Percentiles rank a stretch among this genome's conserved stretches.
These are phyloP conservation scores for Rhagium mordax DNA, from an alignment of 2,888 invertebrate species.

Conservation along the genomic window DNA sequence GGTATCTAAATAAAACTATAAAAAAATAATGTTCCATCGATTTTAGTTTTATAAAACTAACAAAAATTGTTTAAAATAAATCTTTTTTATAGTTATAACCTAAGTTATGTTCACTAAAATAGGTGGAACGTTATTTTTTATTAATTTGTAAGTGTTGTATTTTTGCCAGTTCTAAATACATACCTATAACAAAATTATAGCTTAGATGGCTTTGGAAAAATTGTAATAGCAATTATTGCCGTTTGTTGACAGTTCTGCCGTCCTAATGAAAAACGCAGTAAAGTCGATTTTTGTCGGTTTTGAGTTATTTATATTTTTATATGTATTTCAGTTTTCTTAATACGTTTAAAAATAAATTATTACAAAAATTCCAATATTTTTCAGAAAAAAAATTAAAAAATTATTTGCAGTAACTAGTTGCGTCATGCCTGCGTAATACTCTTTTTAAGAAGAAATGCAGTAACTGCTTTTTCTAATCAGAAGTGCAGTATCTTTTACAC, in stretches of 20 bases:
- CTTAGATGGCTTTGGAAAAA: too few relatives aligned
- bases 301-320: slow-evolving; percentile 10
- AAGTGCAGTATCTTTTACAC: slow-evolving; percentile 4
- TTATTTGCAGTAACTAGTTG: slow-evolving; percentile 5
- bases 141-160: too few relatives aligned
- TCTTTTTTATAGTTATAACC: too few relatives aligned
- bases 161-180: too few relatives aligned
- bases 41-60: too few relatives aligned
- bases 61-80: too few relatives aligned
- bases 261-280: slow-evolving; percentile 7
- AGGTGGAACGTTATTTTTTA: too few relatives aligned
- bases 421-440: not conserved
- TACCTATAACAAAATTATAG: too few relatives aligned
- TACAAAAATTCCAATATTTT: slow-evolving; percentile 10
- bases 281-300: slow-evolving; percentile 7
- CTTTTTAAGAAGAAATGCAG: slow-evolving; percentile 5
- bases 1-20: too few relatives aligned
- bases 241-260: not conserved
- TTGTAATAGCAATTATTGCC: too few relatives aligned
- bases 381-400: slow-evolving; percentile 10
- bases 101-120: too few relatives aligned
- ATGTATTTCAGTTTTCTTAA: slow-evolving; percentile 4
- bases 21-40: too few relatives aligned
- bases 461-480: slow-evolving; percentile 10
- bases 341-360: slow-evolving; percentile 10